Base-by-base conservation (phyloP, 2,113 vertebrate genomes). In the Axis porcinus region DNA sequence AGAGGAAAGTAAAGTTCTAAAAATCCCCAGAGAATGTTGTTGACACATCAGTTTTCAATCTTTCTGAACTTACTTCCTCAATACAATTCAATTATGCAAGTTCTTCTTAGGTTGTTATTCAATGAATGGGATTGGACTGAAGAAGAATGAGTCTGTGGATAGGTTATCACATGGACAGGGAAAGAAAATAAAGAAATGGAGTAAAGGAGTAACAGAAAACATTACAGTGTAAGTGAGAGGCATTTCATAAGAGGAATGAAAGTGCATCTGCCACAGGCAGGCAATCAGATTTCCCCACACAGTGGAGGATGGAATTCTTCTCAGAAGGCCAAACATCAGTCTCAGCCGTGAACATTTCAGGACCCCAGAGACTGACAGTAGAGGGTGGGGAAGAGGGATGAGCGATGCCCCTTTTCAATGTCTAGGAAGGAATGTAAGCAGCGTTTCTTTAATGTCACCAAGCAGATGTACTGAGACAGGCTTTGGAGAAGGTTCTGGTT, bases 21-120 rank as follows among this genome's bases (percentile, higher is more conserved):
- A 91, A 94, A 81, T 91, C 94, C 83, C 79, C 58, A n/a, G 86
- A 97, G 84, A 94, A 92, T 52, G 43, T 43, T 45, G 94, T 62
- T 64, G 86, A 92, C 94, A 91, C 95, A 91, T 70, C 91, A 94
- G 58, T 33, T 97, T 93, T 97, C 52, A 58, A 82, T 92, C 81
- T 82, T 94, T 86, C 79, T 62, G 94, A 88, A 78, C 21, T 54
- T 57, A n/a, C 92, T 94, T 97, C 85, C 93, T 95, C 36, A n/a
- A 86, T n/a, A 92, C 93, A 94, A 62, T 62, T 84, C 76, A 92
- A 36, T 94, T 95, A 86, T 60, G 85, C 92, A 87, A 81, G 74
- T 62, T 58, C 33, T 91, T 95, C 57, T 43, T 55, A 62, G 58
- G 79, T 64, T 52, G 70, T 62, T 62, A 57, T 25, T 86, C 86